Base-by-base conservation (phyloP, 1,140 invertebrate species). In the Nephila pilipes region DNA sequence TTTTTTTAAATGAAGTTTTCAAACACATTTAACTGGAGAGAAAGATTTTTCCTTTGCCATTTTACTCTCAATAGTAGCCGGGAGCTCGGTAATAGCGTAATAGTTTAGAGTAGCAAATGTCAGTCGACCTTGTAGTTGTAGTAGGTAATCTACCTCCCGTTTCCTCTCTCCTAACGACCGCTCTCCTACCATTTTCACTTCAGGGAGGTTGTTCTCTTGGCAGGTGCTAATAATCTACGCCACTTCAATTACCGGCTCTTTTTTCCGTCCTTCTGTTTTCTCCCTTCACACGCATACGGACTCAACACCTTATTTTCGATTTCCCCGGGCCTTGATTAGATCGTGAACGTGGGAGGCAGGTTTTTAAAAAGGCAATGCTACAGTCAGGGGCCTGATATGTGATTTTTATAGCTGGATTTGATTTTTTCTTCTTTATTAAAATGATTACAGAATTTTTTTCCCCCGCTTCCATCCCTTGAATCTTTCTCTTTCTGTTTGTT, bases 191-290 rank as follows among this genome's bases (percentile, higher is more conserved):
- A 88, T 88, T 88, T 88, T 58, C 87, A 88, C 87, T 65, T 88
- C 87, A 88, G 87, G 87, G 87, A 88, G 87, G 87, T 25, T 65
- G 87, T 75, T 38, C 87, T 38, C 29, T 88, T 88, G 87, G 87
- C 87, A 88, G 87, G 87, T 88, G 87, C 87, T 88, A 88, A 88
- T 88, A 88, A 88, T 88, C 87, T 38, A 88, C 87, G 87, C 87
- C 87, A 88, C 87, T 88, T 88, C 87, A 88, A 88, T 88, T 88
- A 88, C 87, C 12, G 36, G 87, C 36, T 57, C n/a, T 38, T 58
- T 69, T 57, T 22, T n/a, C n/a, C 46, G 10, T 32, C 38, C 20
- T 20, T 54, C 25, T 25, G n/a, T 18, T 16, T n/a, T 36, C 81
- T 57, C 85, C 57, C n/a, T 60, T 54, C 20, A 16, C 32, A 32